These are phyloP conservation scores for Chlamydotis undulata DNA, from an alignment of 2,113 vertebrate genomes.

Conservation along the genomic window DNA sequence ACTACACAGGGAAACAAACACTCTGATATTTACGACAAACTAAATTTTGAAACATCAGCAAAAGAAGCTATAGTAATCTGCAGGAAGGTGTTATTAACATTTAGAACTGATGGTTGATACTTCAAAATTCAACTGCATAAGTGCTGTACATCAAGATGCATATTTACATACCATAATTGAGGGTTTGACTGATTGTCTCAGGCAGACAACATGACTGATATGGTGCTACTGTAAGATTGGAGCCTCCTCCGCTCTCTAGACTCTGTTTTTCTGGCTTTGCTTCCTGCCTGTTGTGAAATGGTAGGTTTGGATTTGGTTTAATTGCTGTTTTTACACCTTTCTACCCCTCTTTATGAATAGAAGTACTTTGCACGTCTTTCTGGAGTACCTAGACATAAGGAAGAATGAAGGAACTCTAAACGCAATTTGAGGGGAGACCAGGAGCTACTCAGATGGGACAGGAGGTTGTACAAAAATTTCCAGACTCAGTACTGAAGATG, in stretches of 20 bases:
- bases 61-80: neutral
- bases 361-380: neutral
- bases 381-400: neutral
- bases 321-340: neutral
- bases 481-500: neutral
- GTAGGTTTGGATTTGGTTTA: slow-evolving; percentile 14
- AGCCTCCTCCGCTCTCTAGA: neutral
- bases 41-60: neutral
- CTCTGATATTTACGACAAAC: neutral
- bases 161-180: neutral
- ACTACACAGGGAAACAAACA: neutral
- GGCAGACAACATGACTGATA: neutral
- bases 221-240: neutral
- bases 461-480: neutral
- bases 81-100: neutral
- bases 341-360: neutral
- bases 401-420: neutral
- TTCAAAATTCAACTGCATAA: neutral
- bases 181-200: neutral
- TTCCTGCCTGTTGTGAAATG: slow-evolving; percentile 2
- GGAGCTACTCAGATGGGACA: neutral
- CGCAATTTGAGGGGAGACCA: neutral
- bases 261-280: neutral
- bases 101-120: neutral
- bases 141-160: neutral